These are phyloP conservation scores for Megaleporinus macrocephalus DNA, from an alignment of 2,113 vertebrate genomes.

Conservation along the genomic window DNA sequence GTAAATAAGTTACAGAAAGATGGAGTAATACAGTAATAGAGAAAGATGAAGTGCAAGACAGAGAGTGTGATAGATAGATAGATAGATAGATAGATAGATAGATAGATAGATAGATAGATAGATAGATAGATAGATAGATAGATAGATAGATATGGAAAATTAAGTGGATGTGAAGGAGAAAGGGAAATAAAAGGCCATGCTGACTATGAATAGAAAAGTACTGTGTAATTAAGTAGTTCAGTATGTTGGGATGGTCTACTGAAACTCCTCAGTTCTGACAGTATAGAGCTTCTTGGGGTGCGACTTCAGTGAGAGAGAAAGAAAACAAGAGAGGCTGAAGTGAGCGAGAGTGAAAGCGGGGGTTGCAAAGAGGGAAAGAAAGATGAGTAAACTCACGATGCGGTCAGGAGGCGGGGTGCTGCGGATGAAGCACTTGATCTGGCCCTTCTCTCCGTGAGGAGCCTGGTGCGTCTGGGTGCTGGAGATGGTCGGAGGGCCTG, in stretches of 20 bases:
- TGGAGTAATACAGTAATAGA: background rate
- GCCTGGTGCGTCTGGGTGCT: slow-evolving; percentile 98
- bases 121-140: too few species aligned
- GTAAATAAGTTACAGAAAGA: background rate
- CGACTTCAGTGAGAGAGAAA: background rate
- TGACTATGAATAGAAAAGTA: too few species aligned
- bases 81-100: too few species aligned
- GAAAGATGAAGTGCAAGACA: background rate
- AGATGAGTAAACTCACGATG: slow-evolving; percentile 31
- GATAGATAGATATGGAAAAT: too few species aligned
- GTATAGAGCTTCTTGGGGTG: too few species aligned
- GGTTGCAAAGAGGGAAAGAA: background rate
- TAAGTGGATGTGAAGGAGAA: too few species aligned
- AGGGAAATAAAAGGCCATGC: too few species aligned
- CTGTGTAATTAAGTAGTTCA: too few species aligned
- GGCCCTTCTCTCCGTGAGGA: slow-evolving; percentile 94
- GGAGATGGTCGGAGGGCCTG: slow-evolving; percentile 98
- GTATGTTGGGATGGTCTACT: too few species aligned
- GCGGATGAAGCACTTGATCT: slow-evolving; percentile 98
- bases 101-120: too few species aligned
- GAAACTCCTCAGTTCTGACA: too few species aligned
- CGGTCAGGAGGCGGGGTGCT: slow-evolving; percentile 68
- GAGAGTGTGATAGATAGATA: too few species aligned
- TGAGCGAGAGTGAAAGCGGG: background rate
- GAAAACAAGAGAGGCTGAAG: background rate